Percentiles rank a stretch among this genome's conserved stretches.
Conservation (phyloP, 2,888 invertebrate species). For the Ceriagrion tenellum region DNA sequence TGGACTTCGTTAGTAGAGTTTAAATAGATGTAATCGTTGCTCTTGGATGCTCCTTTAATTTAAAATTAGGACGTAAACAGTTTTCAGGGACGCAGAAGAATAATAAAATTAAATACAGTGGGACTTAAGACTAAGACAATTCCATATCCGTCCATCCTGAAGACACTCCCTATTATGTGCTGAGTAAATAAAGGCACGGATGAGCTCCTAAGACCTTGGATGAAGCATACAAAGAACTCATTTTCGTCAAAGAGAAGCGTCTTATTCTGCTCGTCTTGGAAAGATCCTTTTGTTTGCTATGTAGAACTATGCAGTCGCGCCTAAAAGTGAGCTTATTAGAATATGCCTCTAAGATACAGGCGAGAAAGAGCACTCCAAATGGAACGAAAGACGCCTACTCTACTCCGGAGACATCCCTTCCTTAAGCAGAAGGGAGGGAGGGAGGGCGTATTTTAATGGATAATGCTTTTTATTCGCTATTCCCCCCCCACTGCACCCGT, state of each 20-base stretch:
- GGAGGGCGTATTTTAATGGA: neutral
- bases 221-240: neutral
- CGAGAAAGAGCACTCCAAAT: neutral
- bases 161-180: neutral
- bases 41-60: too few relatives aligned
- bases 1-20: too few relatives aligned
- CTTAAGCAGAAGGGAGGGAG: neutral
- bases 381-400: neutral
- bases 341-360: neutral
- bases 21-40: too few relatives aligned
- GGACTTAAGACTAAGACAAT: neutral
- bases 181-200: neutral
- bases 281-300: neutral
- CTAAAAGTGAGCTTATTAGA: constrained; percentile 16
- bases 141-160: neutral
- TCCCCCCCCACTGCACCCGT: neutral
- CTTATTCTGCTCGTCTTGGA: neutral
- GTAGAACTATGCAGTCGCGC: constrained; percentile 3
- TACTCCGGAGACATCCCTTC: neutral
- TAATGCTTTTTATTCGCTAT: neutral
- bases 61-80: too few relatives aligned
- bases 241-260: neutral
- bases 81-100: too few relatives aligned
- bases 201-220: neutral
- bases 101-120: neutral